phyloP scores from a whole-genome alignment of 2,113 vertebrate genomes.

The Sminthopsis crassicaudata region DNA sequence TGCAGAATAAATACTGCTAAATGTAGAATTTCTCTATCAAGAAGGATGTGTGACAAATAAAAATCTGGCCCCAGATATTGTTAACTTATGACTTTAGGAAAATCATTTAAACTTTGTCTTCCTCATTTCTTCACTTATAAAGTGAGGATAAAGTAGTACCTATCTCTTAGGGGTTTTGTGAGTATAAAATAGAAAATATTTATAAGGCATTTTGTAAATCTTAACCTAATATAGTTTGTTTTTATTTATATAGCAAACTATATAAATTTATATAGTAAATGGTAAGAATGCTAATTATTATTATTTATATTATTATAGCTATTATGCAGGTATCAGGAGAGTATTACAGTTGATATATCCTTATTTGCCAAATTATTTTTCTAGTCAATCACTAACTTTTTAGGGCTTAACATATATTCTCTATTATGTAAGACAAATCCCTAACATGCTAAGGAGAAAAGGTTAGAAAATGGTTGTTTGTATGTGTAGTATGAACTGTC shows the following conservation, averaged over 20 bases:
- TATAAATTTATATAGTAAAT: not conserved
- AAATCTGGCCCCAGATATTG: not conserved
- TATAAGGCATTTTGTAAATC: not conserved
- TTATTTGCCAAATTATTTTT: slow-evolving; percentile 64
- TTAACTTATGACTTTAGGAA: not conserved
- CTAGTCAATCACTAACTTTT: slow-evolving; percentile 68
- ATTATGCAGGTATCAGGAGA: not conserved
- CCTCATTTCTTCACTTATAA: not conserved
- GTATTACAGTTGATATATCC: not conserved
- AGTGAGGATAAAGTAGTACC: not conserved
- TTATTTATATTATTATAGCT: slow-evolving; percentile 9
- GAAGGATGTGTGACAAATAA: not conserved
- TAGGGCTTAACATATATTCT: slow-evolving; percentile 63
- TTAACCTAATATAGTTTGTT: not conserved
- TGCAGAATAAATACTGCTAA: slow-evolving; percentile 32
- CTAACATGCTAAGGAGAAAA: slow-evolving; percentile 60
- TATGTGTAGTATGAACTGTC: accelerated
- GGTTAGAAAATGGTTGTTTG: slow-evolving; percentile 17
- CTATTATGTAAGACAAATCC: slow-evolving; percentile 63
- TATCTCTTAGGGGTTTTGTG: not conserved
- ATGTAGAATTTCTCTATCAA: slow-evolving; percentile 2
- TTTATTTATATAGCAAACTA: too few species aligned
- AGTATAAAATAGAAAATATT: not conserved
- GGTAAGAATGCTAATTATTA: not conserved
- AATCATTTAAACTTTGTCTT: not conserved